Evolutionary conservation across 2,113 vertebrate species (phyloP).

Genomic region (Perccottus glenii): DNA sequence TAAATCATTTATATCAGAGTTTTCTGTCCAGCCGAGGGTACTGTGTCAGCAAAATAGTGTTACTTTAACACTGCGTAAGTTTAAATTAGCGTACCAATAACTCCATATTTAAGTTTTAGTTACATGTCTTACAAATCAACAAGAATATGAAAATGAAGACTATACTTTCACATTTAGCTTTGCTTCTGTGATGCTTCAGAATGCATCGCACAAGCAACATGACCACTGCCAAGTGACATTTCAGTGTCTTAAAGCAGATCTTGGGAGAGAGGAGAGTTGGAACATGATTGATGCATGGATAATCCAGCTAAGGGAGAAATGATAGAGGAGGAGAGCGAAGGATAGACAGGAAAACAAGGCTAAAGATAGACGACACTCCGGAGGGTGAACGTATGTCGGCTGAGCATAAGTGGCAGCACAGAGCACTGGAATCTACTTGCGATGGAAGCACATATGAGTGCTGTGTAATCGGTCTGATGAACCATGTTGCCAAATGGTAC

Average conservation of each 20-base stretch:
- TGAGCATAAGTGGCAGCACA: slow-evolving; percentile 40
- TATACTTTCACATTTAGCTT: no score
- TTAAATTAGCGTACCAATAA: no score
- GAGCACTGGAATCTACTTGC: slow-evolving; percentile 31
- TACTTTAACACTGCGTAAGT: no score
- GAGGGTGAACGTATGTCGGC: slow-evolving; percentile 34
- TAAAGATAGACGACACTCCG: slow-evolving; percentile 44
- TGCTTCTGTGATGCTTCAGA: no score
- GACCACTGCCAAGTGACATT: slow-evolving; percentile 10
- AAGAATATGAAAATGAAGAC: no score
- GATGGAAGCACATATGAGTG: slow-evolving; percentile 35
- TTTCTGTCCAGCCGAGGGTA: no score
- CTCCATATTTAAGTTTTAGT: no score
- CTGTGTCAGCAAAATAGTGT: no score
- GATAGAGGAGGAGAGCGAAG: slow-evolving; percentile 1
- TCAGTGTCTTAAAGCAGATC: slow-evolving; percentile 13
- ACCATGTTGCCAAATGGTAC: slow-evolving; percentile 44
- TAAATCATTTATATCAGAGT: no score
- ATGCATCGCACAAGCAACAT: slow-evolving; percentile 25
- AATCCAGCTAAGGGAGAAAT: slow-evolving; percentile 13
- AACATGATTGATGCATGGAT: slow-evolving; percentile 31
- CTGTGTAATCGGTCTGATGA: slow-evolving; percentile 66
- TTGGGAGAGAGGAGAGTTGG: background rate
- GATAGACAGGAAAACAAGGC: slow-evolving; percentile 32
- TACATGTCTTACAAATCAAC: no score